Conservation (phyloP, 2,797 vertebrate species). For the Oreortyx pictus region DNA sequence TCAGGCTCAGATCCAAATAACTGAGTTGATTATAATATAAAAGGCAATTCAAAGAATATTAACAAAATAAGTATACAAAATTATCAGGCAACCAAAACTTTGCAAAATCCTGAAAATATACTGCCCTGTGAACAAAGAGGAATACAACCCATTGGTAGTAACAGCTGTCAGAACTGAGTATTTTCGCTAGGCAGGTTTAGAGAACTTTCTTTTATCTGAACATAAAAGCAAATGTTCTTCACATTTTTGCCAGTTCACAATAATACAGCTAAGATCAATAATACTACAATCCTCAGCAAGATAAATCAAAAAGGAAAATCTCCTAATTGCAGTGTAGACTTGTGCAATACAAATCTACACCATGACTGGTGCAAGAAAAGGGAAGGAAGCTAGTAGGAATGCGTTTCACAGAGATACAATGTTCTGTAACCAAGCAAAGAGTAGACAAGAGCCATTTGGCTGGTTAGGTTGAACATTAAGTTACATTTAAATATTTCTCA, state of each 20-base stretch:
- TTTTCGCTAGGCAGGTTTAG: background rate
- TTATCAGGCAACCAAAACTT: background rate
- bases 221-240: background rate
- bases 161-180: background rate
- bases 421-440: background rate
- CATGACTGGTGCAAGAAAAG: background rate
- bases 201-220: background rate
- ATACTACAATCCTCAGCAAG: background rate
- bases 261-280: background rate
- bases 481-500: background rate
- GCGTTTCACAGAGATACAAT: background rate
- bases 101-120: background rate
- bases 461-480: background rate
- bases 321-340: background rate
- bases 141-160: background rate
- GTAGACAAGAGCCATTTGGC: background rate
- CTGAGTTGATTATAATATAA: background rate
- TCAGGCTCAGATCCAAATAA: background rate
- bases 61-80: background rate
- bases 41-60: background rate
- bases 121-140: background rate
- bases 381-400: background rate
- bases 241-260: background rate
- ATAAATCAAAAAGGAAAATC: background rate
- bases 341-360: background rate